phyloP scores from a whole-genome alignment of 2,888 invertebrate species.

The Philaethria dido region DNA sequence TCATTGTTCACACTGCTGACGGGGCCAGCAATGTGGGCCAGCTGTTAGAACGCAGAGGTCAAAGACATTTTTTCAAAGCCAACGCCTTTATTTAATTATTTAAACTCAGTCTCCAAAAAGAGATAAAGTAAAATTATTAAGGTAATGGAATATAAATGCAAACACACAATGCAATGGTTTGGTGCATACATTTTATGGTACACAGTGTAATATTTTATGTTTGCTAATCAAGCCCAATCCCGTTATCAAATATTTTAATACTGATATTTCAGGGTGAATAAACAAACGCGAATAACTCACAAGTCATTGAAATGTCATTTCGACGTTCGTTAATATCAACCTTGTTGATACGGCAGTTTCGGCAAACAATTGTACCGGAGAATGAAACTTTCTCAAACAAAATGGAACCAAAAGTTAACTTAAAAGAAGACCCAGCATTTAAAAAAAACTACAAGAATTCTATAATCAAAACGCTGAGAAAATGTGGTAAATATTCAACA shows the following conservation, averaged over 20 bases:
- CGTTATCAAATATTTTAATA: not conserved
- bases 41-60: too few species aligned
- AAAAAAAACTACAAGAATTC: conserved; percentile 89
- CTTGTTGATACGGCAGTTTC: conserved; percentile 55
- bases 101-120: too few species aligned
- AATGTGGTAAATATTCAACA: conserved; percentile 92
- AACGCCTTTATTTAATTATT: too few species aligned
- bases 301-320: conserved; percentile 79
- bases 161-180: too few species aligned
- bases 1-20: too few species aligned
- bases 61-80: too few species aligned
- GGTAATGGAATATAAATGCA: too few species aligned
- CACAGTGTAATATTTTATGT: too few species aligned
- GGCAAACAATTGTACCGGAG: conserved; percentile 50
- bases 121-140: too few species aligned
- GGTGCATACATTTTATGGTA: too few species aligned
- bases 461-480: conserved; percentile 88
- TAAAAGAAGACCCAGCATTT: conserved; percentile 86
- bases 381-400: conserved; percentile 55
- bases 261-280: conserved; percentile 32
- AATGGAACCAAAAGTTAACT: conserved; percentile 76
- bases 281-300: conserved; percentile 72
- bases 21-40: too few species aligned
- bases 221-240: too few species aligned
- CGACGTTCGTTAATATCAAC: conserved; percentile 74